Evolutionary conservation across 2,888 invertebrate genomes (phyloP), one percentile per base, ranked within the genome.

Genomic region (Serripes groenlandicus): DNA sequence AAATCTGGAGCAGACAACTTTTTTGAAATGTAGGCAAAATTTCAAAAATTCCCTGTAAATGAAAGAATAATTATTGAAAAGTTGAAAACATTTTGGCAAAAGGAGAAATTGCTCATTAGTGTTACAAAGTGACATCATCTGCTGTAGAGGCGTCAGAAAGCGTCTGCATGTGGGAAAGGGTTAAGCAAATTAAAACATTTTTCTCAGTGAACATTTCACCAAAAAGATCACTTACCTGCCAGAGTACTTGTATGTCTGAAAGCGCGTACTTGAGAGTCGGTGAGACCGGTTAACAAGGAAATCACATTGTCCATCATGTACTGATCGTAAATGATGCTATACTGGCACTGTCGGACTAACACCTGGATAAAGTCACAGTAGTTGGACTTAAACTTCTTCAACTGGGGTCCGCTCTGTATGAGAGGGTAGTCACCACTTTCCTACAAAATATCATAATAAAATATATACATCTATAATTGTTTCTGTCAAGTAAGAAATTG

Each of bases 221-320:
- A n/a, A n/a, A n/a, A n/a, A n/a, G 1, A 28, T n/a, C 11, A 72
- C 92, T 89, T 94, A 97, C 97, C 97, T 90, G 98, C 98, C 79
- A 98, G 95, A 21, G 98, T 99, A 69, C 98, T 98, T 0, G 98
- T 98, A 93, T 98, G 98, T 81, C 98, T 96, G 94, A 98, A 98
- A 5, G 98, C 98, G 92, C 98, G 96, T 62, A 96, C 95, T 96
- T 99, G 99, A 0, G 99, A 99, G 95, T 99, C 99, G 0, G 99
- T 99, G 69, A 99, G 96, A 0, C 99, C 99, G 21, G 99, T 99
- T 70, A 99, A 96, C 78, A 99, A 95, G 0, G 99, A 99, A 91
- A 99, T 99, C 15, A 99, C 97, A 94, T 98, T 99, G 95, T 99
- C 99, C 99, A 99, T 99, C 87, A 99, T 96, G 95, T 98, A 99